Base-by-base conservation (phyloP, 2,888 invertebrate genomes). In the Aleiodes leptofemur region DNA sequence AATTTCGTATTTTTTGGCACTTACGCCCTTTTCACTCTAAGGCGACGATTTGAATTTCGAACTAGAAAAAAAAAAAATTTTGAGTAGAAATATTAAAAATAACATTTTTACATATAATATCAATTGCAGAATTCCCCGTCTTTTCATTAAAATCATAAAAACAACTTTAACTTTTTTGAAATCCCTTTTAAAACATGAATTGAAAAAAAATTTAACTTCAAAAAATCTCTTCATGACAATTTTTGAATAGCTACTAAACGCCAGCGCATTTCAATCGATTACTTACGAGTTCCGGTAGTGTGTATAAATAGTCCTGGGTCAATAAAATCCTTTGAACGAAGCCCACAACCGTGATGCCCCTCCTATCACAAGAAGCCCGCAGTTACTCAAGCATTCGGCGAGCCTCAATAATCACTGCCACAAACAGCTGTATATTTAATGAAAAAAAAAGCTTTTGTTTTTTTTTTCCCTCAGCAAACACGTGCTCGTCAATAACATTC, bases 171-270 rank as follows among this genome's bases (percentile, higher is more conserved):
- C 23, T 2, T 2, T 23, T 23, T 23, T 2, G 2, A 23, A 23
- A 23, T 72, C 74, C 78, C 76, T 73, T 64, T 38, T 8, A 5
- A 38, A 51, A 0, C 8, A 76, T 76, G 72, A 69, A 68, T 72
- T 51, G 29, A 43, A 74, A 77, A 38, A 38, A 38, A 38, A 7
- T 3, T 8, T 38, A 38, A 38, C 23, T 23, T 38, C 38, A 38
- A 38, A 38, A 38, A 8, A 38, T 38, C 1, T 23, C 23, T 23
- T 23, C 23, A 23, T 34, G 34, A 9, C 43, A 43, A 43, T 9
- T 43, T 43, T 43, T 43, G 11, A 43, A 43, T 43, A 11, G 7
- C 11, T 3, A 43, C 6, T 43, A 43, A 43, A 43, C 43, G 43
- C 43, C 43, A 64, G 43, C 16, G 4, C 9, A 16, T 64, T 64